Percentiles rank a stretch among this genome's conserved stretches.
Conservation (phyloP, 2,888 invertebrate species). For the Apeira syringaria region DNA sequence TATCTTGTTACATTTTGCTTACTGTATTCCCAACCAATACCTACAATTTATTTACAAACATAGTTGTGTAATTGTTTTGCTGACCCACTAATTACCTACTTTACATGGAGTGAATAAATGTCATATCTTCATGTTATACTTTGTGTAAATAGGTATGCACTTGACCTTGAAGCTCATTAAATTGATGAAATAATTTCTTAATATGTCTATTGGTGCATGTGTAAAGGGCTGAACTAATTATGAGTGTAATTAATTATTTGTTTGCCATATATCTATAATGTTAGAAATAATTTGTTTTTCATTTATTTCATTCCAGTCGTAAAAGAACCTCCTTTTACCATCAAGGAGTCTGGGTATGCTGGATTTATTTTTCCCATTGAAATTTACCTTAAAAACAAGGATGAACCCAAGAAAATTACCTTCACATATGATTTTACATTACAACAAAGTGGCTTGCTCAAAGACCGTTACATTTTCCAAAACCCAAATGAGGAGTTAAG, state of each 20-base stretch:
- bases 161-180: no score
- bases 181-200: no score
- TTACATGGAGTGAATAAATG: no score
- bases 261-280: no score
- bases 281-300: no score
- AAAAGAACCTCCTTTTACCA: conserved; percentile 94
- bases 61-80: conserved; percentile 19
- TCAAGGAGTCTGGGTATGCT: conserved; percentile 98
- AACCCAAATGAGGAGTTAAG: conserved; percentile 95
- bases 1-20: no score
- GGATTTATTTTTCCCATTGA: conserved; percentile 96
- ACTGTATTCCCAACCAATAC: no score
- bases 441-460: conserved; percentile 89
- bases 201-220: no score
- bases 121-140: no score
- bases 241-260: background rate
- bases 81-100: conserved; percentile 20
- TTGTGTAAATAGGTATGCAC: no score
- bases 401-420: conserved; percentile 93
- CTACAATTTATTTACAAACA: conserved; percentile 17
- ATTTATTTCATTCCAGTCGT: conserved; percentile 85
- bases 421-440: conserved; percentile 94
- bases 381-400: conserved; percentile 93
- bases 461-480: conserved; percentile 93
- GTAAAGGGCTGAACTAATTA: no score